These are phyloP conservation scores for Lysandra bellargus DNA, from an alignment of 2,888 invertebrate genomes.

Conservation along the genomic window DNA sequence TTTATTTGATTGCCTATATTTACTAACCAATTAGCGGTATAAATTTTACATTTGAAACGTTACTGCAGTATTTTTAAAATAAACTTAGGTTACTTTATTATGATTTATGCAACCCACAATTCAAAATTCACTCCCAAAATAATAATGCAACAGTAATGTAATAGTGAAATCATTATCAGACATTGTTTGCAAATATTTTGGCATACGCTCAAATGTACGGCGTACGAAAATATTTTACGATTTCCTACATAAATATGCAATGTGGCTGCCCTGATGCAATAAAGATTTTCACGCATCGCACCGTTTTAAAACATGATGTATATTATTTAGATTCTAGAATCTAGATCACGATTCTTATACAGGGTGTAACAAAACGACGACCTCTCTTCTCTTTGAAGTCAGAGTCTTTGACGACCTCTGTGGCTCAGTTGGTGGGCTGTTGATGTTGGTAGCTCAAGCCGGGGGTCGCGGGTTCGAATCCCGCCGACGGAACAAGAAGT, in stretches of 20 bases:
- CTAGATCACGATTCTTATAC: too few species aligned
- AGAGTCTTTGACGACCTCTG: too few species aligned
- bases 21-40: too few species aligned
- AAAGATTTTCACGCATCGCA: neutral
- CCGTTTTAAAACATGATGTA: neutral
- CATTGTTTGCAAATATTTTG: constrained; percentile 19
- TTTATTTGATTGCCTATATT: too few species aligned
- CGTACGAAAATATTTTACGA: constrained; percentile 9
- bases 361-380: too few species aligned
- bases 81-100: neutral
- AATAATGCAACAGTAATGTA: neutral
- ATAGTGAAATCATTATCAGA: constrained; percentile 3
- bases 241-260: constrained; percentile 22
- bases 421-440: too few species aligned
- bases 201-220: neutral
- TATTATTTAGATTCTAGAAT: too few species aligned
- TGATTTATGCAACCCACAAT: neutral
- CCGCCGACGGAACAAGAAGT: too few species aligned
- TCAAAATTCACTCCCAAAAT: neutral
- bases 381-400: too few species aligned
- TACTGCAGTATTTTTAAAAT: neutral
- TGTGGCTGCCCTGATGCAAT: neutral
- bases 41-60: too few species aligned
- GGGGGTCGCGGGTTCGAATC: too few species aligned
- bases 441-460: too few species aligned